Conservation (phyloP, 2,888 invertebrate species). For the Gastracanthus pulcherrimus region DNA sequence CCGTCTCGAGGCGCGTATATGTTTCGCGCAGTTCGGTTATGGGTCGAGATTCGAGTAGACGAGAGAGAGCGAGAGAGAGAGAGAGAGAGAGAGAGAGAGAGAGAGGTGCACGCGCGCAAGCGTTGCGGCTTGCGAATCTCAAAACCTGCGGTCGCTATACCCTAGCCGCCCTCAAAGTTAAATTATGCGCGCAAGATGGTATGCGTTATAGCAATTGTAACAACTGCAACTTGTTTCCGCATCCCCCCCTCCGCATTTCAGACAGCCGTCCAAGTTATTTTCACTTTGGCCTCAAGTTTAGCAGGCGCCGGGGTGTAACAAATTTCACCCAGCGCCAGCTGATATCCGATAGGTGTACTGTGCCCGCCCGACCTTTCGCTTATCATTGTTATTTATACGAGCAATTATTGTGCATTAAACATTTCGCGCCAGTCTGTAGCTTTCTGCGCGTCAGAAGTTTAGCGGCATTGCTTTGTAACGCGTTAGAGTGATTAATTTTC, state of each 20-base stretch:
- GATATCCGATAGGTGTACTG: background rate
- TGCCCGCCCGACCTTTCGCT: too few species aligned
- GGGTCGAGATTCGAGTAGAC: too few species aligned
- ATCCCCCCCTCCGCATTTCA: background rate
- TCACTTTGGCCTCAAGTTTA: background rate
- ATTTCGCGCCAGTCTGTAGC: too few species aligned
- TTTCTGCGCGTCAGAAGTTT: too few species aligned
- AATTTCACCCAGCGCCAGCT: constrained; percentile 6
- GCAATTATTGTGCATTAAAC: too few species aligned
- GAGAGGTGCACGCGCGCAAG: too few species aligned
- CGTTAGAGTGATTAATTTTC: too few species aligned
- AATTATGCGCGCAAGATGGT: constrained; percentile 23
- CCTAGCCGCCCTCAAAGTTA: background rate
- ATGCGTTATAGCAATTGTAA: constrained; percentile 8
- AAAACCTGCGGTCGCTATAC: background rate
- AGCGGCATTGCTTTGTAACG: too few species aligned
- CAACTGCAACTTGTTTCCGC: constrained; percentile 19
- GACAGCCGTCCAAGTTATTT: background rate
- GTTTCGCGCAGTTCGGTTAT: constrained; percentile 4
- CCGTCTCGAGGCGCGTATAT: background rate
- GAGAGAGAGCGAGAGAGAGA: too few species aligned
- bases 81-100: too few species aligned
- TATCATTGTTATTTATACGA: too few species aligned
- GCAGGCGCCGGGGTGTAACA: background rate
- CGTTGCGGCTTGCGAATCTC: constrained; percentile 19